Evolutionary conservation across 1,140 invertebrate species (phyloP).

Genomic region (Drosophila baimaii): DNA sequence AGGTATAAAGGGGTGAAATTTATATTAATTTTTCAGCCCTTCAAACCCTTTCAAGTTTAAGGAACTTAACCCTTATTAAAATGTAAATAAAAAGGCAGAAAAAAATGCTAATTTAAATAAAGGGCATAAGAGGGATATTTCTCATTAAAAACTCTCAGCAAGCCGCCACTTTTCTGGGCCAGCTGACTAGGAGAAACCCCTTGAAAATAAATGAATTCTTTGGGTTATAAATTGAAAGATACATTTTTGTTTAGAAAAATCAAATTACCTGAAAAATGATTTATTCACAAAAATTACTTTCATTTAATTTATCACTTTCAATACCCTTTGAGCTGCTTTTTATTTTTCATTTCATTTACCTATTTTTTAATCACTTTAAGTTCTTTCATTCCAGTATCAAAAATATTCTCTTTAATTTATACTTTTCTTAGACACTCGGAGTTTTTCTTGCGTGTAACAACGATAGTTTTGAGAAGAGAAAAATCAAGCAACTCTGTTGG

Average conservation of each 20-base stretch:
- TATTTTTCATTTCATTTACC: too few species aligned
- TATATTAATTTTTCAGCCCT: not conserved
- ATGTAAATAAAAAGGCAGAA: not conserved
- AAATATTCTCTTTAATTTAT: too few species aligned
- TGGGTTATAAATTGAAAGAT: not conserved
- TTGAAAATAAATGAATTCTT: not conserved
- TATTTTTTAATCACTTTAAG: not conserved
- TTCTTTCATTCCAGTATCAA: too few species aligned
- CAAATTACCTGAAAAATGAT: not conserved
- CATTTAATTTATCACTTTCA: rapidly evolving
- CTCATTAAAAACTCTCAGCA: not conserved
- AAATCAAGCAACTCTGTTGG: conserved; percentile 14
- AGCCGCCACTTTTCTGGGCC: not conserved
- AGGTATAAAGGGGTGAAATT: too few species aligned
- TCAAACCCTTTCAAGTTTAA: not conserved
- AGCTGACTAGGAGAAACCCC: not conserved
- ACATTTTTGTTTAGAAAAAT: not conserved
- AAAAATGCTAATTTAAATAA: conserved; percentile 5
- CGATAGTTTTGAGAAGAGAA: not conserved
- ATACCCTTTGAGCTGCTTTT: too few species aligned
- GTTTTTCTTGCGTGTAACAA: conserved; percentile 18
- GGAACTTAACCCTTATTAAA: not conserved
- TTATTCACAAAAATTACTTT: too few species aligned
- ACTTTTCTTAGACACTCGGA: too few species aligned
- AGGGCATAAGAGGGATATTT: not conserved